Evolutionary conservation across 2,113 vertebrate genomes (phyloP), one percentile per base, ranked within the genome.

Genomic region (Mobula birostris): DNA sequence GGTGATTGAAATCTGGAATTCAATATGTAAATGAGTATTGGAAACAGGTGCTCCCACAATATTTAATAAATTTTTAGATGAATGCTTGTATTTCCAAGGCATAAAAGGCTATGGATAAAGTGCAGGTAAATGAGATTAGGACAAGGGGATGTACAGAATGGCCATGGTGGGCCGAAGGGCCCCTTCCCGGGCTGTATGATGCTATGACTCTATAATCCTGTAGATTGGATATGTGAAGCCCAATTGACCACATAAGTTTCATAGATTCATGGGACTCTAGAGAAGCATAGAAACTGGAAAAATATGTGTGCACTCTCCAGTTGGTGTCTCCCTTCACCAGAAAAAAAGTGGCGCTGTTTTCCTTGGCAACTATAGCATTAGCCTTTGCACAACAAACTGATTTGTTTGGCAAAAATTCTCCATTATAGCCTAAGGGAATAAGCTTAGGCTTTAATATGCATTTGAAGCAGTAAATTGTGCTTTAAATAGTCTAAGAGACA

Each of bases 241-340:
- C 82, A 58, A 48, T 27, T 83, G 19, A 56, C 82, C 21, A 58
- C 48, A 58, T 56, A 24, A 17, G 7, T 83, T 27, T 19, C 80
- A 83, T 2, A 17, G 27, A 83, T 24, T 7, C 9, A 3, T 7
- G 9, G 21, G 21, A 58, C 19, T 58, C 48, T 58, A 19, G 48
- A 8, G 82, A 27, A 56, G 21, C 48, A 27, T 58, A 3, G 21
- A 21, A 27, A 21, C 27, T 83, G 82, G 21, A 27, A 83, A 83
- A 58, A 83, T 48, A 58, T 83, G 7, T 83, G 48, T 83, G 40
- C 21, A 7, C 21, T 83, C 82, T 83, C 82, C 82, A 83, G 82
- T 58, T 83, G 48, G 48, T 83, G 82, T 83, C 82, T 83, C 82
- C 82, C 48, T 83, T 83, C 82, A 9, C 48, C 48, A 58, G 82